phyloP scores from a whole-genome alignment of 1,140 invertebrate species.

The Delia radicum region DNA sequence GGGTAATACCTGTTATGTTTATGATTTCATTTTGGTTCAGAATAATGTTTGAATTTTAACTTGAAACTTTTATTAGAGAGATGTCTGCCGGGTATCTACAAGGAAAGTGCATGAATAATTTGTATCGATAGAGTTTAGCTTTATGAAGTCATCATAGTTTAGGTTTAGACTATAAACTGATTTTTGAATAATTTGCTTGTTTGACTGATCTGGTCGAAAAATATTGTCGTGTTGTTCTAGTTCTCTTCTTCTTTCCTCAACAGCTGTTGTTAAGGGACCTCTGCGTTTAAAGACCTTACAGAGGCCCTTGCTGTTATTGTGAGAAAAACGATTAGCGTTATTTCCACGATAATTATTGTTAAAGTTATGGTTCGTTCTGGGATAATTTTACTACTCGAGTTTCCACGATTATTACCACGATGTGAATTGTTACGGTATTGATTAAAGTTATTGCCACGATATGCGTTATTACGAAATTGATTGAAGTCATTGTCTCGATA shows the following conservation, averaged over 20 bases:
- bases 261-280: background rate
- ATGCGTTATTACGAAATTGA: too few species aligned
- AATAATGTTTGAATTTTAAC: background rate
- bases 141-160: background rate
- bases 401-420: background rate
- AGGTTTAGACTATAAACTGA: background rate
- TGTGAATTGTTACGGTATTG: background rate
- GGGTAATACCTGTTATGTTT: background rate
- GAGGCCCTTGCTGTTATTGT: background rate
- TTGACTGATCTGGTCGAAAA: too few species aligned
- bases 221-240: too few species aligned
- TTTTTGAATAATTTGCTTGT: background rate
- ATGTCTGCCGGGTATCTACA: background rate
- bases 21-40: background rate
- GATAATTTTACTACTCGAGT: background rate
- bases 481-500: too few species aligned
- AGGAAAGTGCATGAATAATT: background rate
- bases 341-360: background rate
- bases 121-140: background rate
- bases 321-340: background rate
- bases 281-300: background rate
- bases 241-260: background rate
- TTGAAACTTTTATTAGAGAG: background rate
- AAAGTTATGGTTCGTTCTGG: background rate
- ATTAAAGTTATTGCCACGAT: background rate